Evolutionary conservation across 2,888 invertebrate genomes (phyloP).

Genomic region (Platycheirus rosarum): DNA sequence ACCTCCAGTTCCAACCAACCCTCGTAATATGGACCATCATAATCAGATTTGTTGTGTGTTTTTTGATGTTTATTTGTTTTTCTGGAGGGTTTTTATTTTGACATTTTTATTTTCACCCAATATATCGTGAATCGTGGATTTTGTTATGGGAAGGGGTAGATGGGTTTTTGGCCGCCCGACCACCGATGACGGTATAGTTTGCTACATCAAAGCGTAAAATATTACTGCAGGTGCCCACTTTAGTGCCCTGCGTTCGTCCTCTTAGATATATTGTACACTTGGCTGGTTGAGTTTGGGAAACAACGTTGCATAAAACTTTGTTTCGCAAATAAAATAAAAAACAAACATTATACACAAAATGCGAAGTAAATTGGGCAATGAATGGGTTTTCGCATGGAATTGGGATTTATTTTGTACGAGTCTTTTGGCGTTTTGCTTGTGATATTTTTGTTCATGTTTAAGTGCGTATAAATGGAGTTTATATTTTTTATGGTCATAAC

Average conservation of each 20-base stretch:
- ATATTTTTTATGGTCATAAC: slow-evolving; percentile 65
- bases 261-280: slow-evolving; percentile 27
- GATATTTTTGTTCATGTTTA: slow-evolving; percentile 52
- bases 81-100: slow-evolving; percentile 30
- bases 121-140: slow-evolving; percentile 15
- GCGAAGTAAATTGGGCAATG: slow-evolving; percentile 55
- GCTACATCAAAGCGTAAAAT: slow-evolving; percentile 70
- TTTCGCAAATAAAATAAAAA: slow-evolving; percentile 17
- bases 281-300: slow-evolving; percentile 5
- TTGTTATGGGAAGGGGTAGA: neutral
- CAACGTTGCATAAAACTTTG: slow-evolving; percentile 43
- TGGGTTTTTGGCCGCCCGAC: neutral
- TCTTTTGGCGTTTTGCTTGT: slow-evolving; percentile 6
- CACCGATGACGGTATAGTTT: neutral
- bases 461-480: slow-evolving; percentile 72
- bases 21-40: slow-evolving; percentile 44
- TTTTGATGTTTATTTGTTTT: slow-evolving; percentile 52
- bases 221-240: slow-evolving; percentile 56
- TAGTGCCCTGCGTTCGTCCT: slow-evolving; percentile 17
- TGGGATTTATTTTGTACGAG: slow-evolving; percentile 66
- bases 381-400: slow-evolving; percentile 56
- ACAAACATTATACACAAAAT: slow-evolving; percentile 18
- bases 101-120: slow-evolving; percentile 28
- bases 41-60: slow-evolving; percentile 43
- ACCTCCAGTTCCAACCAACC: slow-evolving; percentile 10